Evolutionary conservation across 2,797 vertebrate species (phyloP), one percentile per base, ranked within the genome.

Genomic region (Sebastes kiyomatsui): DNA sequence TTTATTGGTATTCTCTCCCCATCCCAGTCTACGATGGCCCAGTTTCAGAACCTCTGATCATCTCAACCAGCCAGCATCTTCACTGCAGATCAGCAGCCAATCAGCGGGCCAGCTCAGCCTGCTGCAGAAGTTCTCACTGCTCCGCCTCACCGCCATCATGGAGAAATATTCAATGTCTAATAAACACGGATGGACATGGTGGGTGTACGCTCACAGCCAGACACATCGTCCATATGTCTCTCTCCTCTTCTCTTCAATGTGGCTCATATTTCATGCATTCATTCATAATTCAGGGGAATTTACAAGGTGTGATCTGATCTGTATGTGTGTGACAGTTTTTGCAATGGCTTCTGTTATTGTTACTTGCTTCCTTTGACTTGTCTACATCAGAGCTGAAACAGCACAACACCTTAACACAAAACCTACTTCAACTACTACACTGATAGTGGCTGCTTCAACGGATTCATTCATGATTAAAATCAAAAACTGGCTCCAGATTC

Each of bases 161-260:
- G 99, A 99, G 93, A 99, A 97, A 86, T 97, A 98, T 89, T 99
- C 98, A 9, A 94, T 98, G 97, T 97, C 98, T 82, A 99, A 97
- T 90, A 99, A 98, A 82, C 98, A 99, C 6, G 98, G 98, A 87
- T 99, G 98, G 98, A 97, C 97, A 6, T 99, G 99, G 98, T 99
- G 67, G 87, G 97, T 95, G 22, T 5, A 56, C 23, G 46, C 6
- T 4, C 27, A 54, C 49, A 38, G 25, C 23, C 12, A 25, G 2
- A 20, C 20, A 38, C 55, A 52, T 49, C 1, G 0, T 62, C 42
- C 52, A 46, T 22, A 16, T 69, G 28, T 66, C 49, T 67, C 25
- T 58, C 22, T 32, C 13, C 25, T 22, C 14, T 11, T 76, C 58
- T 70, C 11, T 18, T 2, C 22, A 32, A n/a, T 46, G 7, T 59